A percentile compares a stretch with the other conserved stretches of the same genome.
These are phyloP conservation scores for Cyclophora albipunctata DNA, from an alignment of 2,888 invertebrate genomes.

Conservation along the genomic window DNA sequence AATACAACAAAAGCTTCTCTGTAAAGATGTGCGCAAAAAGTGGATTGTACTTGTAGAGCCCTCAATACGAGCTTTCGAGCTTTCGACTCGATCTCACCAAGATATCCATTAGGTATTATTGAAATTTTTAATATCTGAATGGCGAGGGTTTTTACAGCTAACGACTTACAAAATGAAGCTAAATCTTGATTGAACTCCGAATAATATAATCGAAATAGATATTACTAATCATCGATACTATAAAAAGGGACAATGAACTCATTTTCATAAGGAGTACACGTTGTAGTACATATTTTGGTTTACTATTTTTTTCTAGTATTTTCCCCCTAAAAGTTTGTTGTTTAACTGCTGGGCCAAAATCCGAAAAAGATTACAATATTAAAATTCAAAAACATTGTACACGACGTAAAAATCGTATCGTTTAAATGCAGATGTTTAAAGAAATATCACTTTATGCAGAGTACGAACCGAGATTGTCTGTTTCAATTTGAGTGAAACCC, in stretches of 20 bases:
- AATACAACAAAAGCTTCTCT: constrained; percentile 20
- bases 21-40: constrained; percentile 17
- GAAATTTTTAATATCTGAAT: constrained; percentile 76
- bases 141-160: constrained; percentile 35
- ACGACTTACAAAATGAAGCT: neutral
- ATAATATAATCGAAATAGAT: neutral
- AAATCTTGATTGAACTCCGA: neutral
- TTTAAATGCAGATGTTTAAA: constrained; percentile 7
- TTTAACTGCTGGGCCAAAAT: no score
- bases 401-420: neutral
- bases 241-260: neutral
- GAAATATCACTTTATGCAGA: constrained; percentile 35
- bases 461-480: constrained; percentile 31
- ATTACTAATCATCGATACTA: neutral
- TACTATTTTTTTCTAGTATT: no score
- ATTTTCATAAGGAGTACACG: no score
- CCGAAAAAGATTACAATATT: no score
- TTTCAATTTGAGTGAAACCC: constrained; percentile 31
- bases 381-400: no score
- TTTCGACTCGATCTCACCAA: constrained; percentile 45
- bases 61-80: constrained; percentile 48
- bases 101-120: constrained; percentile 76
- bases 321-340: no score
- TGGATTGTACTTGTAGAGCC: constrained; percentile 44
- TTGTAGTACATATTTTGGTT: no score